Evolutionary conservation across 2,113 vertebrate species (phyloP).

Genomic region (Micromys minutus): DNA sequence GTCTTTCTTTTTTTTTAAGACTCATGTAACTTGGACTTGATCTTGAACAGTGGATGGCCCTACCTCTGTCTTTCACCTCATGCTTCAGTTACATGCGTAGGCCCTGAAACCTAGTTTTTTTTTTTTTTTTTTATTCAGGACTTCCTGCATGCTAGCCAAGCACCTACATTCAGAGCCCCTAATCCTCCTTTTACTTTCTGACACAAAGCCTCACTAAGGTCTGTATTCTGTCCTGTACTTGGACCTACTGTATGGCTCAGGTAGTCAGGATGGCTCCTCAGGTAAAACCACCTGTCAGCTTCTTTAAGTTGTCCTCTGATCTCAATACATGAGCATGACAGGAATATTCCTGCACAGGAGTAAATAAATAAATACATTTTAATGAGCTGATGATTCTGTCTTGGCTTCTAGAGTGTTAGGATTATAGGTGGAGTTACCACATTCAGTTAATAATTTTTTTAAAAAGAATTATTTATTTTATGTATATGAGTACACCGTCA

Average conservation of each 20-base stretch:
- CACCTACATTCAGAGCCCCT: not conserved
- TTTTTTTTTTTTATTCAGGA: not conserved
- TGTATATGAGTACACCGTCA: too few species aligned
- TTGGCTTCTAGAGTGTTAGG: not conserved
- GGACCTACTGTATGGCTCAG: not conserved
- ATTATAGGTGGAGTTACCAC: not conserved
- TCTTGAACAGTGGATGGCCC: not conserved
- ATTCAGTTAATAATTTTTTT: not conserved
- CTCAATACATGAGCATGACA: not conserved
- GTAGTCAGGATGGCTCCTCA: not conserved
- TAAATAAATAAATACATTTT: not conserved
- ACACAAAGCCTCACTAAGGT: not conserved
- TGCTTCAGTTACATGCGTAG: not conserved
- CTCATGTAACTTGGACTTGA: not conserved
- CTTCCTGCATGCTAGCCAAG: not conserved
- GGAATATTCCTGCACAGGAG: not conserved
- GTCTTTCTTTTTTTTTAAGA: too few species aligned
- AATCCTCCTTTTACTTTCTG: not conserved
- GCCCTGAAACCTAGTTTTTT: not conserved
- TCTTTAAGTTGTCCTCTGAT: not conserved
- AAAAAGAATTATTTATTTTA: not conserved
- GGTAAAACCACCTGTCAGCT: not conserved
- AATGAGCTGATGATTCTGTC: not conserved
- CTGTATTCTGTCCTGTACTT: not conserved
- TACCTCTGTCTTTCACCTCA: not conserved